Evolutionary conservation across 2,888 invertebrate genomes (phyloP).

Genomic region (Melinaea menophilus): DNA sequence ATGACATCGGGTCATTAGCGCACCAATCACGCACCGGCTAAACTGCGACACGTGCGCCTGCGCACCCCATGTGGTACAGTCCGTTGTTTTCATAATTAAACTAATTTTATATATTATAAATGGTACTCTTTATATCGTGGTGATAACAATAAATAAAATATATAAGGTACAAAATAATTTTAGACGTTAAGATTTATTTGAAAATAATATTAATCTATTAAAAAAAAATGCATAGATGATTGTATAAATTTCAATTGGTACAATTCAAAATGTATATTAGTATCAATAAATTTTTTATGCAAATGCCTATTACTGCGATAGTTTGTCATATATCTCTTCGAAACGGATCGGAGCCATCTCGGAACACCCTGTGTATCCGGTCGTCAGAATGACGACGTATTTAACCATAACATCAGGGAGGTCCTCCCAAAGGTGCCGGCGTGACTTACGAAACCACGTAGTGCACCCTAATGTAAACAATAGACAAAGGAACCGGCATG

Average conservation of each 20-base stretch:
- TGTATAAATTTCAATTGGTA: too few species aligned
- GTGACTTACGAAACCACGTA: conserved; percentile 73
- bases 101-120: conserved; percentile 10
- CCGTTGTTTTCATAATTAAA: conserved; percentile 33
- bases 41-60: conserved; percentile 68
- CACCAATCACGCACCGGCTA: conserved; percentile 68
- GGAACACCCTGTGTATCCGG: conserved; percentile 47
- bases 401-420: conserved; percentile 70
- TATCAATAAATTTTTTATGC: too few species aligned
- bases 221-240: too few species aligned
- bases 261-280: too few species aligned
- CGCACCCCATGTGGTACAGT: conserved; percentile 57
- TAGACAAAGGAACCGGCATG: conserved; percentile 69
- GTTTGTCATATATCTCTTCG: neutral
- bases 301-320: too few species aligned
- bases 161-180: too few species aligned
- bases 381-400: conserved; percentile 58
- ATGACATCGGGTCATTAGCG: conserved; percentile 63
- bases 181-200: too few species aligned
- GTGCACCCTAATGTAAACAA: conserved; percentile 74
- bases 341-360: neutral
- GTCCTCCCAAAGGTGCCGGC: conserved; percentile 70
- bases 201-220: too few species aligned
- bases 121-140: neutral
- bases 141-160: too few species aligned